Evolutionary conservation across 2,797 vertebrate genomes (phyloP).

Genomic region (Thalassophryne amazonica): DNA sequence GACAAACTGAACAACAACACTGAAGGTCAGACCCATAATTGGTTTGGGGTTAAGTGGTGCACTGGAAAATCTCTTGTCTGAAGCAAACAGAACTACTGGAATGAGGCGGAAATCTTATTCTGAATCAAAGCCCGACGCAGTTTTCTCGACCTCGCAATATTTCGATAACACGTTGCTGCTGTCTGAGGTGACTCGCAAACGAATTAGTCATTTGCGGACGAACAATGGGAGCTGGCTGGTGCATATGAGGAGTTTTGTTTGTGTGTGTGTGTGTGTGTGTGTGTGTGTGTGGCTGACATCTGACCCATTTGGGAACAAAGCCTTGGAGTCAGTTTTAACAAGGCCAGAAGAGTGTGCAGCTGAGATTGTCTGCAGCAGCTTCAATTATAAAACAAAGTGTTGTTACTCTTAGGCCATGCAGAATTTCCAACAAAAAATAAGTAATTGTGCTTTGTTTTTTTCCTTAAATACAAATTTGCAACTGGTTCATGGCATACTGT

Average conservation of each 20-base stretch:
- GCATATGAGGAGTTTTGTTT: constrained; percentile 6
- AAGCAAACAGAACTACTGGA: background rate
- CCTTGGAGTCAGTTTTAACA: constrained; percentile 28
- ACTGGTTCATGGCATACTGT: too few relatives aligned
- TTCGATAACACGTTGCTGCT: constrained; percentile 12
- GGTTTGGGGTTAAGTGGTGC: background rate
- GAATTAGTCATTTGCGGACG: constrained; percentile 7
- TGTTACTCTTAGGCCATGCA: background rate
- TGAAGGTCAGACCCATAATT: background rate
- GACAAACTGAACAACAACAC: background rate
- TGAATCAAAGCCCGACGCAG: background rate
- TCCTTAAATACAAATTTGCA: too few relatives aligned
- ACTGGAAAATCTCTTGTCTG: background rate
- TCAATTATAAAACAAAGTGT: background rate
- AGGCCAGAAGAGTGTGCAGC: constrained; percentile 5
- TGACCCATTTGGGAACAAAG: constrained; percentile 33
- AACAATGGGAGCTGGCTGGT: constrained; percentile 11
- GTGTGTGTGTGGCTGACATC: constrained; percentile 14
- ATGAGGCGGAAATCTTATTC: background rate
- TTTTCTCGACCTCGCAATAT: background rate
- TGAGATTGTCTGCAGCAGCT: background rate
- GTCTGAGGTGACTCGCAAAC: constrained; percentile 13
- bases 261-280: background rate
- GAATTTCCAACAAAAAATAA: too few relatives aligned
- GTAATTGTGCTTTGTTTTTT: background rate